phyloP scores from a whole-genome alignment of 2,113 vertebrate genomes.

The Thalassoma bifasciatum region DNA sequence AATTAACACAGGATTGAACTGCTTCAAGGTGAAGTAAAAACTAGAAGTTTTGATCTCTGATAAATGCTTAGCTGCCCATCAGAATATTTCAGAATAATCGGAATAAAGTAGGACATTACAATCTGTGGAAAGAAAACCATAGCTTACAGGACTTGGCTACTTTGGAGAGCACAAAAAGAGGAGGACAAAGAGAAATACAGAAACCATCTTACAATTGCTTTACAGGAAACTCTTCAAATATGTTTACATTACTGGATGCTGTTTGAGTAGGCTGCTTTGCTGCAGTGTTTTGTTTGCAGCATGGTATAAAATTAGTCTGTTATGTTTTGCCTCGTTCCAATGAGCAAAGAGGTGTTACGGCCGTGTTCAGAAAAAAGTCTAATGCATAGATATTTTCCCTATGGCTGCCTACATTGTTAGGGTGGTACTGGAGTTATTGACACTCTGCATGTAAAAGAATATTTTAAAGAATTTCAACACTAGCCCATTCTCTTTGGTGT shows the following conservation, averaged over 20 bases:
- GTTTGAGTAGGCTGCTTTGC: background rate
- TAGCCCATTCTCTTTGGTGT: conserved; percentile 51
- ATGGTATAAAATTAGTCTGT: background rate
- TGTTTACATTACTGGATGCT: background rate
- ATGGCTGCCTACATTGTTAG: background rate
- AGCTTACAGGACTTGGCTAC: background rate
- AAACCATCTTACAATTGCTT: no score
- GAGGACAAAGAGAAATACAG: no score
- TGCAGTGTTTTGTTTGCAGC: background rate
- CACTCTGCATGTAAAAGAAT: conserved; percentile 31
- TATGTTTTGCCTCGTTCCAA: background rate
- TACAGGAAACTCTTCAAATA: no score
- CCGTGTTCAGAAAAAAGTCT: background rate
- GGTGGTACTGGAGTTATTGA: conserved; percentile 1
- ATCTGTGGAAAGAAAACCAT: background rate
- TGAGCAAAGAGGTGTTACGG: background rate
- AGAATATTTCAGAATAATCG: conserved; percentile 6
- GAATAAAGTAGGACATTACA: background rate
- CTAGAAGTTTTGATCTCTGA: background rate
- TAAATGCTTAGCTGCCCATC: background rate
- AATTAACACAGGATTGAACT: conserved; percentile 15
- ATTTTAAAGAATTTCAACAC: conserved; percentile 6
- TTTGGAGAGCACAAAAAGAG: background rate
- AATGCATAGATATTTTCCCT: background rate
- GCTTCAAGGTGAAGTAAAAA: background rate